These are phyloP conservation scores for Opisthograptis luteolata DNA, from an alignment of 2,888 invertebrate genomes.

Conservation along the genomic window DNA sequence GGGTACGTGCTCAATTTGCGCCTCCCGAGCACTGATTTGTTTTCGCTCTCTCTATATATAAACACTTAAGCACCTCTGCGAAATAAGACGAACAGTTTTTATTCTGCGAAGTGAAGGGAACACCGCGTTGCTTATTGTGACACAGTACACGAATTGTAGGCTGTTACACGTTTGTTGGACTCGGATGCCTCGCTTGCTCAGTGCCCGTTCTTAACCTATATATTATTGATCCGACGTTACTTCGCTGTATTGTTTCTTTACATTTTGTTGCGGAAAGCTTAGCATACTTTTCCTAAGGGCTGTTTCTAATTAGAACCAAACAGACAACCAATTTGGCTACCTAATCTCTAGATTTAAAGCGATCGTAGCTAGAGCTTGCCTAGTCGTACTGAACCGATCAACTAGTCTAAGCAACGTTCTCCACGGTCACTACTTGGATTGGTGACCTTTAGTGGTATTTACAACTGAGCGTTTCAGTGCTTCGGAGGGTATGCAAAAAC, in stretches of 20 bases:
- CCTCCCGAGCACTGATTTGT: conserved; percentile 83
- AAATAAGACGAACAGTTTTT: conserved; percentile 5
- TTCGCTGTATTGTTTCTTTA: conserved; percentile 66
- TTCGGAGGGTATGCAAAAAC: no score
- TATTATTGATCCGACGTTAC: conserved; percentile 76
- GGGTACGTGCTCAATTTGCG: conserved; percentile 85
- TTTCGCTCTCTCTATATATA: conserved; percentile 69
- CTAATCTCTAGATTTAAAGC: no score
- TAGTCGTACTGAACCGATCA: no score
- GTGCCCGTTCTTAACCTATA: conserved; percentile 76
- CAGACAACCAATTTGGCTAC: neutral
- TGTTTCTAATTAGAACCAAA: neutral
- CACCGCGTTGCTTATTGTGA: conserved; percentile 7
- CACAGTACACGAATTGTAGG: conserved; percentile 37
- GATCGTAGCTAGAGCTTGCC: no score
- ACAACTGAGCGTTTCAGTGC: no score
- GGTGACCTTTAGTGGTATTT: no score
- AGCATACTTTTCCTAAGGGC: conserved; percentile 24
- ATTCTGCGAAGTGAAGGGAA: neutral
- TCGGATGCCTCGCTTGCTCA: conserved; percentile 57
- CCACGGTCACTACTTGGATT: no score
- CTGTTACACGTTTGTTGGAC: conserved; percentile 33
- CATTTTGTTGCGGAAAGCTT: conserved; percentile 15
- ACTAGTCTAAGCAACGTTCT: no score
- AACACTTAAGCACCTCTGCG: conserved; percentile 20